Percentiles rank a stretch among this genome's conserved stretches.
phyloP scores from a whole-genome alignment of 2,888 invertebrate species.

The Aromia moschata region DNA sequence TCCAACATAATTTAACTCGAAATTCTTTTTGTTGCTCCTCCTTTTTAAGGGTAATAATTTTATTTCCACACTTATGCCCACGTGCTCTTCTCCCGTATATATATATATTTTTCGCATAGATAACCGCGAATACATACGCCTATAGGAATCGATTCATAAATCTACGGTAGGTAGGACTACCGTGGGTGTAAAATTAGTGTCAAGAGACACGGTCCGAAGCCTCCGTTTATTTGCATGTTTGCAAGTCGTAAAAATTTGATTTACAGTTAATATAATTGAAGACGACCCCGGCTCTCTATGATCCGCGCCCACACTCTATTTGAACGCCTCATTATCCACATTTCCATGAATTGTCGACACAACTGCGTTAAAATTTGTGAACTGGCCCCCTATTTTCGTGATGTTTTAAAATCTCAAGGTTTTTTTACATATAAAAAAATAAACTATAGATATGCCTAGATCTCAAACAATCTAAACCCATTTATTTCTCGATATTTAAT shows the following conservation, averaged over 20 bases:
- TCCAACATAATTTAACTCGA: no score
- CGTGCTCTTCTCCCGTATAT: no score
- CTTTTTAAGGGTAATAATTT: no score
- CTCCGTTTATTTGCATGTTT: constrained; percentile 29
- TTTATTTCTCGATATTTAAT: no score
- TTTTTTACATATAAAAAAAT: no score
- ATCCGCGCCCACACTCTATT: constrained; percentile 5
- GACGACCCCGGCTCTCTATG: constrained; percentile 19
- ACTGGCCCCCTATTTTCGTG: no score
- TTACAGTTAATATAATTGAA: constrained; percentile 23
- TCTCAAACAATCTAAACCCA: no score
- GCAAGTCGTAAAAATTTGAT: constrained; percentile 28
- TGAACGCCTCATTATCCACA: neutral
- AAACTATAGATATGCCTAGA: no score
- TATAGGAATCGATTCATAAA: constrained; percentile 4
- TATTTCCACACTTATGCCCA: no score
- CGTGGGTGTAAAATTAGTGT: constrained; percentile 22
- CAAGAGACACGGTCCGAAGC: constrained; percentile 26
- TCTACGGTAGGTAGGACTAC: constrained; percentile 5
- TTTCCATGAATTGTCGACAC: neutral
- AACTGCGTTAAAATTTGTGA: no score
- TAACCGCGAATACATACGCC: neutral
- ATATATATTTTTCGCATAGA: neutral
- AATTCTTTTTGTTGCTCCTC: no score
- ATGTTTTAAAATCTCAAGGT: no score